Evolutionary conservation across 2,888 invertebrate genomes (phyloP).

Genomic region (Ernsta delagoae): DNA sequence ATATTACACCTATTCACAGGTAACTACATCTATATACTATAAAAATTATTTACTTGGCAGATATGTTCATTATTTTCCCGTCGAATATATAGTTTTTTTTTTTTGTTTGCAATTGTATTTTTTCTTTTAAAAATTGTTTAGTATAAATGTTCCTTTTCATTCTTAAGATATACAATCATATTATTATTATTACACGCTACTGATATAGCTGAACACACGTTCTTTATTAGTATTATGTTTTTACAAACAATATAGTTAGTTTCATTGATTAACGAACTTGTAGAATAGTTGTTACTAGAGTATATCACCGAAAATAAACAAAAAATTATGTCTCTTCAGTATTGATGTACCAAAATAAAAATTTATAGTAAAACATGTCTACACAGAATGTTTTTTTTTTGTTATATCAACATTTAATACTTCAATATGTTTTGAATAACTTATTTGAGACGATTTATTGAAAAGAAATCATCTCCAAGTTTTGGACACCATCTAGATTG

Average conservation of each 20-base stretch:
- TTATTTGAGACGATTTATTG: not conserved
- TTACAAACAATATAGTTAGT: no score
- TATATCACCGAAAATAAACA: no score
- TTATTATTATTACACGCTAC: conserved; percentile 32
- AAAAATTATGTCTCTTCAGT: not conserved
- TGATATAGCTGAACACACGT: conserved; percentile 45
- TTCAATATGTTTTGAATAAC: not conserved
- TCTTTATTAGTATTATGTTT: not conserved
- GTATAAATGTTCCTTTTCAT: conserved; percentile 34
- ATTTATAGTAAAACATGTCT: not conserved
- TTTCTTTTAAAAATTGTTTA: conserved; percentile 38
- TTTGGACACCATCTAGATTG: not conserved
- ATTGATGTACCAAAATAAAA: not conserved
- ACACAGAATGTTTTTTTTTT: not conserved
- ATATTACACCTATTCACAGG: conserved; percentile 42
- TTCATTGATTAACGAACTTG: no score
- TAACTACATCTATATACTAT: conserved; percentile 62
- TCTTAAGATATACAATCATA: conserved; percentile 11
- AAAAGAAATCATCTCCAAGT: not conserved
- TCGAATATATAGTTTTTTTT: conserved; percentile 27
- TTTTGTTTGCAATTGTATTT: conserved; percentile 24
- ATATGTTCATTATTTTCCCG: conserved; percentile 55
- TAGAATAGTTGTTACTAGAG: no score
- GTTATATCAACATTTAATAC: not conserved
- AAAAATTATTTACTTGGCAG: conserved; percentile 61